Conservation (phyloP, 2,888 invertebrate genomes). For the Punctoribates punctum region DNA sequence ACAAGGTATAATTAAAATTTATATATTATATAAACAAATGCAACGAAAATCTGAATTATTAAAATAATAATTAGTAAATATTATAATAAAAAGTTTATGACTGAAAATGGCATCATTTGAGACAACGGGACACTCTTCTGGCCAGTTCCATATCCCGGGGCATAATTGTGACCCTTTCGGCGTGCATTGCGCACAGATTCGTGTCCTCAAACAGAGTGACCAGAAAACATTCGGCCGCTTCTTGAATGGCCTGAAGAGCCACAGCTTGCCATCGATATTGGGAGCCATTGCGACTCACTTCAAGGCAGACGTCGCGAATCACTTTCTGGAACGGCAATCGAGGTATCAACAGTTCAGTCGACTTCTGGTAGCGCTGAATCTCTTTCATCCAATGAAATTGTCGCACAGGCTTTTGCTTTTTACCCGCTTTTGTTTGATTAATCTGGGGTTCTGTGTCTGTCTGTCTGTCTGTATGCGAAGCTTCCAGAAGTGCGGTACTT, state of each 20-base stretch:
- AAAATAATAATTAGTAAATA: too few species aligned
- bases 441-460: too few species aligned
- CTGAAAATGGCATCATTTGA: not conserved
- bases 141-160: conserved; percentile 64
- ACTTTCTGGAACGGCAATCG: conserved; percentile 93
- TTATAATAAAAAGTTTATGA: too few species aligned
- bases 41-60: too few species aligned
- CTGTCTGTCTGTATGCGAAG: too few species aligned
- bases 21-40: too few species aligned
- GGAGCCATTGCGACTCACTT: conserved; percentile 76
- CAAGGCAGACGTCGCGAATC: conserved; percentile 94
- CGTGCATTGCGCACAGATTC: conserved; percentile 59
- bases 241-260: conserved; percentile 67
- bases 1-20: too few species aligned
- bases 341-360: conserved; percentile 88
- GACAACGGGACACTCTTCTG: conserved; percentile 50
- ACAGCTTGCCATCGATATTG: conserved; percentile 91
- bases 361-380: conserved; percentile 94
- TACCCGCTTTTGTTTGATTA: not conserved
- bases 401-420: not conserved
- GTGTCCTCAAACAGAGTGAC: conserved; percentile 69
- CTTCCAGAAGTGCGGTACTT: too few species aligned
- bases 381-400: conserved; percentile 65
- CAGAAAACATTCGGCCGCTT: conserved; percentile 59
- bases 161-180: conserved; percentile 61